Base-by-base conservation (phyloP, 2,113 vertebrate genomes). In the Oreochromis aureus region DNA sequence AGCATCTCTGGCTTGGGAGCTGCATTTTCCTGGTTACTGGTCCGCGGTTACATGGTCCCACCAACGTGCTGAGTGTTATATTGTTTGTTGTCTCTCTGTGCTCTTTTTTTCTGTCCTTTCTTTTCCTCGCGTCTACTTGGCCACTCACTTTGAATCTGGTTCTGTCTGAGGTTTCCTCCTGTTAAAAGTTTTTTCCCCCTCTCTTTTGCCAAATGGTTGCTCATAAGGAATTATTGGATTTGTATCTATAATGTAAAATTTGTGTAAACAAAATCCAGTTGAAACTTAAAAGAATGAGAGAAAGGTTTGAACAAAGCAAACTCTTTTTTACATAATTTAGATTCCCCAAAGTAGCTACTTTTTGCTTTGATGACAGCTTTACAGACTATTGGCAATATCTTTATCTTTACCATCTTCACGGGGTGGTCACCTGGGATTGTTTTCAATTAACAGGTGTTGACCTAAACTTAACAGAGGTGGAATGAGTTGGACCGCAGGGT, bases 71-170 rank as follows among this genome's bases (percentile, higher is more conserved):
- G 46, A 78, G 46, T 53, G 73, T 78, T 78, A 78, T 78, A 78
- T 78, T 78, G 73, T 51, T 78, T 78, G 73, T 78, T 78, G 73
- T 78, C 24, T 32, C 41, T 51, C 44, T 22, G 18, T 66, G 32
- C 18, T 36, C 61, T 66, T 39, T 66, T 27, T 66, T 63, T 1
- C 61, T 51, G 27, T 78, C 46, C 24, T 53, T 51, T 30, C 46
- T 51, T 51, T 51, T 19, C 44, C 44, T 78, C 16, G 3, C 6
- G 7, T 78, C 46, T 51, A 13, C 44, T 32, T 32, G 44, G 71
- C 71, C 71, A 13, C 46, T 78, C 46, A 6, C 6, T 78, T 53
- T 53, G 27, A 78, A 12, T 51, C 73, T 78, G 73, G 46, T 78
- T 53, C 73, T 53, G 18, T n/a, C 27, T 78, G 73, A 78, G 73